Evolutionary conservation across 2,888 invertebrate species (phyloP).

Genomic region (Ophonus ardosiacus): DNA sequence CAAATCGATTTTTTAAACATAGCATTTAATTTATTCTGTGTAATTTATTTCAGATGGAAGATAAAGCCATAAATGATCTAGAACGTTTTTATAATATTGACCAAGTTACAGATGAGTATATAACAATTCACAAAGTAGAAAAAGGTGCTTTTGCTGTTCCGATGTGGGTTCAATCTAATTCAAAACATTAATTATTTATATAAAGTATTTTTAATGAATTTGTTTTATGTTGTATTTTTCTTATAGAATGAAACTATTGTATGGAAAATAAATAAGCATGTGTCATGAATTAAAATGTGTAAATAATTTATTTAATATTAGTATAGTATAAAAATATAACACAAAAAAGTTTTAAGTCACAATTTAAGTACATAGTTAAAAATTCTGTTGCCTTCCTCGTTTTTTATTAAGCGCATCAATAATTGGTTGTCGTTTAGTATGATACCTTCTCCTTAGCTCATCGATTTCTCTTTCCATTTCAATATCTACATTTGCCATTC

Average conservation of each 20-base stretch:
- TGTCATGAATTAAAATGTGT: conserved; percentile 14
- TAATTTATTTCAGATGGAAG: conserved; percentile 83
- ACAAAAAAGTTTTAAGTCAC: conserved; percentile 53
- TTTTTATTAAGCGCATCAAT: conserved; percentile 97
- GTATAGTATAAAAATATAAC: conserved; percentile 61
- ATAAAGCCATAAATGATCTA: conserved; percentile 90
- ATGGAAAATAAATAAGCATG: conserved; percentile 29
- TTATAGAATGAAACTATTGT: conserved; percentile 1
- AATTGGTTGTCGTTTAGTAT: conserved; percentile 95
- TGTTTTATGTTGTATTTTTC: conserved; percentile 1
- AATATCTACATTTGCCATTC: conserved; percentile 91
- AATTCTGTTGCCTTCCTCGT: conserved; percentile 94
- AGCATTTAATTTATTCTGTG: too few relatives aligned
- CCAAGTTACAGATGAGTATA: conserved; percentile 84
- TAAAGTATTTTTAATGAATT: not conserved
- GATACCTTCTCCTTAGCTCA: conserved; percentile 91
- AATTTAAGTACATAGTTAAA: conserved; percentile 76
- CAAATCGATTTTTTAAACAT: too few relatives aligned
- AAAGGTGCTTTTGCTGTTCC: conserved; percentile 79
- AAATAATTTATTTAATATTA: conserved; percentile 50
- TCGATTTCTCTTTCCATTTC: conserved; percentile 98
- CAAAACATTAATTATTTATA: conserved; percentile 38
- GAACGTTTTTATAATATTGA: conserved; percentile 85
- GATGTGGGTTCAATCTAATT: conserved; percentile 77
- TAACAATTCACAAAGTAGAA: conserved; percentile 83